Evolutionary conservation across 1,140 invertebrate genomes (phyloP).

Genomic region (Lepidurus apus): DNA sequence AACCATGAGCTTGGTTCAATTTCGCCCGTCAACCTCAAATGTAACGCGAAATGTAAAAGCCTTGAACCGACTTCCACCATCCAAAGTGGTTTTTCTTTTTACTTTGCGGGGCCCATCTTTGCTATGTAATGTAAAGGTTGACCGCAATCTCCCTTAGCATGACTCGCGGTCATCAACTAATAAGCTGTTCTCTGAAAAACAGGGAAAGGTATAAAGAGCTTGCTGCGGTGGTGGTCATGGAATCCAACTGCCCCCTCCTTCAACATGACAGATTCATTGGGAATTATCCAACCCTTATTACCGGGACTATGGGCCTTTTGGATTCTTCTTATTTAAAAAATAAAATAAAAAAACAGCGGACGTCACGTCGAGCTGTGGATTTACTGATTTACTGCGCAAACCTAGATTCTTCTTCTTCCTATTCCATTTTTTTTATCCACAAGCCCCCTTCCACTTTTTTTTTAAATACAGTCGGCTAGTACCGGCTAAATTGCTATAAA

Average conservation of each 20-base stretch:
- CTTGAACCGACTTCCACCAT: neutral
- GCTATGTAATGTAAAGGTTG: neutral
- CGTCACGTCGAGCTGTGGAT: slow-evolving; percentile 13
- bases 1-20: neutral
- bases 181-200: neutral
- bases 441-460: neutral
- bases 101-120: neutral
- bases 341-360: neutral
- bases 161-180: slow-evolving; percentile 1
- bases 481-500: neutral
- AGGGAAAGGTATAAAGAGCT: neutral
- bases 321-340: neutral
- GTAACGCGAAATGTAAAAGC: neutral
- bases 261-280: slow-evolving; percentile 3
- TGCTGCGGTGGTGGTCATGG: neutral
- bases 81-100: neutral
- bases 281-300: slow-evolving; percentile 3
- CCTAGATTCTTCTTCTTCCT: neutral
- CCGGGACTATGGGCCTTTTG: neutral
- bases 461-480: neutral
- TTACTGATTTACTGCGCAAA: neutral
- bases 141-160: slow-evolving; percentile 10
- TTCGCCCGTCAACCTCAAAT: neutral
- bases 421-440: neutral
- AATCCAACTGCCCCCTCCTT: neutral